phyloP scores from a whole-genome alignment of 1,140 invertebrate species.

The Diorhabda carinulata region DNA sequence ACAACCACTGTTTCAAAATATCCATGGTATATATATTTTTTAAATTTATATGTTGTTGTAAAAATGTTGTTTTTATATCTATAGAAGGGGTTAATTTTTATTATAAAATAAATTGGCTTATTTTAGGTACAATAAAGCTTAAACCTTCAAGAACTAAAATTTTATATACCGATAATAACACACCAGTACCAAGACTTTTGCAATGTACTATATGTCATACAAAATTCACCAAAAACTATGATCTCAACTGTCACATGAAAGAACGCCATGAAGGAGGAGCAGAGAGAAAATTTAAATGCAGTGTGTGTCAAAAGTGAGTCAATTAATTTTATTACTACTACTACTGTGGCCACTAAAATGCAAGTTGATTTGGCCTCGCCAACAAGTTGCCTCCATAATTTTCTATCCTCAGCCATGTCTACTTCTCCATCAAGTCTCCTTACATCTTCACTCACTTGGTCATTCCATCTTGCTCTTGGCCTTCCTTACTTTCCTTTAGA shows the following conservation, averaged over 20 bases:
- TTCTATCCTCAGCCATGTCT: too few relatives aligned
- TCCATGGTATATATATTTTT: too few relatives aligned
- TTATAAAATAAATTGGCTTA: background rate
- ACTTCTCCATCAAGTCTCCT: too few relatives aligned
- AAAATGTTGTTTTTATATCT: too few relatives aligned
- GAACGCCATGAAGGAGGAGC: slow-evolving; percentile 19
- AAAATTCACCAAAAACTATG: slow-evolving; percentile 30
- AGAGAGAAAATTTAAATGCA: slow-evolving; percentile 35
- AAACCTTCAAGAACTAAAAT: slow-evolving; percentile 20
- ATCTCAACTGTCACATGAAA: slow-evolving; percentile 33
- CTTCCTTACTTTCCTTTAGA: too few relatives aligned
- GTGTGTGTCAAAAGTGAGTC: slow-evolving; percentile 33
- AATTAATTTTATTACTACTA: slow-evolving; percentile 3
- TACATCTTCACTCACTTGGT: too few relatives aligned
- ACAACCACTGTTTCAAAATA: background rate
- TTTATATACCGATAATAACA: slow-evolving; percentile 11
- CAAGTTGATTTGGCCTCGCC: too few relatives aligned
- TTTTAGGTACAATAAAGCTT: slow-evolving; percentile 18
- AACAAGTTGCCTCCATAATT: too few relatives aligned
- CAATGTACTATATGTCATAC: slow-evolving; percentile 31
- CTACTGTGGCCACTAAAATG: background rate
- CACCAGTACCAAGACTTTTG: slow-evolving; percentile 11
- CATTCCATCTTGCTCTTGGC: too few relatives aligned
- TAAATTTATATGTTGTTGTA: too few relatives aligned
- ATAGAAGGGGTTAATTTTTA: too few relatives aligned